Evolutionary conservation across 2,797 vertebrate genomes (phyloP), one percentile per base, ranked within the genome.

Genomic region (Poecilia picta): DNA sequence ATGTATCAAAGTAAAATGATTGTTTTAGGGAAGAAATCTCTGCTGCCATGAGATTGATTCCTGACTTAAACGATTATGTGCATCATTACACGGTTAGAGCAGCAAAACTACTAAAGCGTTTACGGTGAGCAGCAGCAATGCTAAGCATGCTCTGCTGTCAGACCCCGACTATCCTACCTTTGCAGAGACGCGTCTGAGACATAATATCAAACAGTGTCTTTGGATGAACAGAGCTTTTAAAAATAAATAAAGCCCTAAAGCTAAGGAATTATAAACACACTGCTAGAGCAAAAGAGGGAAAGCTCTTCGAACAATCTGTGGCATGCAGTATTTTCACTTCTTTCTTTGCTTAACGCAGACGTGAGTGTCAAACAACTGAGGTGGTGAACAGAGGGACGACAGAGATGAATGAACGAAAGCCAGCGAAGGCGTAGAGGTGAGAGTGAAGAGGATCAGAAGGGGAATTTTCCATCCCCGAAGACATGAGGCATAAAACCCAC

Each of bases 341-440:
- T 94, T 93, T 94, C 96, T 96, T 95, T 92, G 83, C 91, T 66
- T 55, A 89, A 92, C 92, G 98, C 96, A 97, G 97, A 98, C 96
- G 94, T 94, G 86, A 92, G 94, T 90, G 96, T 96, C 94, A 97
- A 97, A 98, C 96, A 97, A 96, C 83, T 47, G 68, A 75, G 83
- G 87, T 89, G 88, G 88, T 28, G 84, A 90, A 78, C 82, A 70
- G 64, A 83, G 83, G 83, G 86, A 92, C 93, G 93, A 94, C 90
- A 89, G 88, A 82, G 87, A 89, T 85, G 89, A 91, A 90, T 90
- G 49, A 80, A 85, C 79, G 85, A 86, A 88, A 89, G 86, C 90
- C 83, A 90, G 62, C 81, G 66, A 88, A 74, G 85, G 87, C 86
- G 80, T 82, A 92, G 92, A 91, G 86, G 89, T 92, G 92, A 89